Base-by-base conservation (phyloP, 2,888 invertebrate species). In the Euplagia quadripunctaria region DNA sequence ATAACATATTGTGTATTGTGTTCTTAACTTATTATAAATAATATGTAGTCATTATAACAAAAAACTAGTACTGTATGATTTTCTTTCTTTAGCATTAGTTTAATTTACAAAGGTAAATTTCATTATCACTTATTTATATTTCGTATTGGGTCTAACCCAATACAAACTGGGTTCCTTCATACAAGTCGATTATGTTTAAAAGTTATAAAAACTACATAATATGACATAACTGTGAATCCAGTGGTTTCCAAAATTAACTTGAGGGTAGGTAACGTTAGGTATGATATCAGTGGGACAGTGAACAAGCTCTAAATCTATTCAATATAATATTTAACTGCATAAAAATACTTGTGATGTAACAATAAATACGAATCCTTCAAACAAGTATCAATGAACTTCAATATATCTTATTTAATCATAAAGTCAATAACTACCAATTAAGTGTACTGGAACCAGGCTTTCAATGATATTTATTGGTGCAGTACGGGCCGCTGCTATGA, bases 11-110 rank as follows among this genome's bases (percentile, higher is more conserved):
- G 55, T 72, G 70, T 74, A 75, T 68, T 76, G 67, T 73, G 71
- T 71, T 64, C 65, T 74, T 73, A 71, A 70, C 69, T 65, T 70
- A 81, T 65, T 55, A 73, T 65, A 64, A 8, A 20, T 75, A 7
- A 20, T 77, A 76, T 76, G 82, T 75, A 72, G 79, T 77, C 67
- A 52, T 75, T 76, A 79, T 80, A 83, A 77, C 75, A 76, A 76
- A 71, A 61, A 72, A 68, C 42, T n/a, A 64, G 63, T 67, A 17
- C 43, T 58, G 70, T 74, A 66, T 65, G 64, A 70, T 9, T 31
- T 16, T 66, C 12, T 70, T 51, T 41, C n/a, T 52, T 9, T 63
- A 49, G 9, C 8, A 58, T 20, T n/a, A 4, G 46, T 43, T 46
- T 63, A 63, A 43, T 68, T 31, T 63, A 67, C 68, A 8, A 52